A percentile compares a stretch with the other conserved stretches of the same genome.
These are phyloP conservation scores for Aphaenogaster rudis DNA, from an alignment of 1,140 invertebrate genomes.

Conservation along the genomic window DNA sequence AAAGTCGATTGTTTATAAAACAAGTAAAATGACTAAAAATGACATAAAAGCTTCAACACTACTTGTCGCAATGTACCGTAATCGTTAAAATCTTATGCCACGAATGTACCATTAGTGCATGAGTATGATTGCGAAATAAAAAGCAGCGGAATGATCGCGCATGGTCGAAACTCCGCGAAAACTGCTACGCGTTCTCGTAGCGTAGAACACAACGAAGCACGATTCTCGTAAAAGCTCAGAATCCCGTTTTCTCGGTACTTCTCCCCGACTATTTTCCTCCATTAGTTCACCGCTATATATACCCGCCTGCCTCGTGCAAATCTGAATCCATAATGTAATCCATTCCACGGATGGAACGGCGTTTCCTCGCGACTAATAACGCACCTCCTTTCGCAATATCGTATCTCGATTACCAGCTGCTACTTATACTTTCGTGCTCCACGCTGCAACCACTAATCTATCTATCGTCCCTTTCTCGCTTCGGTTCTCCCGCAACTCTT, in stretches of 20 bases:
- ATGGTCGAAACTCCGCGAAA: constrained; percentile 10
- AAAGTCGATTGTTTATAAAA: neutral
- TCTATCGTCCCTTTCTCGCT: neutral
- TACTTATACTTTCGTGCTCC: neutral
- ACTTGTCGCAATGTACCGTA: too few species aligned
- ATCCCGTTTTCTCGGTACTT: constrained; percentile 28
- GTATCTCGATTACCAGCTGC: neutral
- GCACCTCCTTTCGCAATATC: neutral
- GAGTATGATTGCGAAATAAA: neutral
- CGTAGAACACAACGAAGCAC: neutral
- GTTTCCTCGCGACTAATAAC: constrained; percentile 31
- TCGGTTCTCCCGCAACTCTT: neutral
- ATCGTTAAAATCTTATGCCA: neutral
- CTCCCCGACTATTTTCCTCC: constrained; percentile 33
- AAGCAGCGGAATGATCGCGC: neutral
- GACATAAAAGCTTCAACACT: neutral
- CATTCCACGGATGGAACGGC: constrained; percentile 1
- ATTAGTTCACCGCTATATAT: constrained; percentile 30
- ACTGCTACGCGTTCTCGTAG: constrained; percentile 17
- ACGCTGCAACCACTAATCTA: neutral
- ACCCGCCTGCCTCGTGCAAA: constrained; percentile 23
- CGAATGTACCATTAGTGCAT: neutral
- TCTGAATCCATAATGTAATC: constrained; percentile 61
- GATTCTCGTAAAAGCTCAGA: constrained; percentile 53
- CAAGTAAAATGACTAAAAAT: neutral